phyloP scores from a whole-genome alignment of 2,888 invertebrate genomes.

The Chironomus tentans region DNA sequence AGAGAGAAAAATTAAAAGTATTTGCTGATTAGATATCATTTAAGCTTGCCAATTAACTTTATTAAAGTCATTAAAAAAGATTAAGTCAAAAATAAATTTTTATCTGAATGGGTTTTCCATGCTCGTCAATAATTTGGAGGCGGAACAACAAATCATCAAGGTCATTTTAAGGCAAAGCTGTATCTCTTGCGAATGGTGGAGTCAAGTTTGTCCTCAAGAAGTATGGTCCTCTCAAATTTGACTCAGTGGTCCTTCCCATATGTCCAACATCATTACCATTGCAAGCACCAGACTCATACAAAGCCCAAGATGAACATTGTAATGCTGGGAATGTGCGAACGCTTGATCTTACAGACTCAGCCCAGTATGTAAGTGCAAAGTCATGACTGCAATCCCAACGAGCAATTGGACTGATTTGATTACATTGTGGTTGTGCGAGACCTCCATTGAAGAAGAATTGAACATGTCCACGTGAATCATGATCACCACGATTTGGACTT shows the following conservation, averaged over 20 bases:
- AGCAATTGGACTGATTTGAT: neutral
- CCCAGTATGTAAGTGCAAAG: neutral
- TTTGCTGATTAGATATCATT: too few species aligned
- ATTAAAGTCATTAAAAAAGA: too few species aligned
- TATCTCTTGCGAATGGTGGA: neutral
- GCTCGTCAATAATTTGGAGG: too few species aligned
- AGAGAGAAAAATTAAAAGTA: too few species aligned
- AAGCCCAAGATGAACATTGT: neutral
- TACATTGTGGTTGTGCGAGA: neutral
- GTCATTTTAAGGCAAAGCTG: neutral
- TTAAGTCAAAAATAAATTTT: too few species aligned
- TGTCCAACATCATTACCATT: conserved; percentile 1
- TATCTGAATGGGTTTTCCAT: neutral
- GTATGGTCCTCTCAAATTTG: neutral
- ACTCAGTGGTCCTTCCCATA: neutral
- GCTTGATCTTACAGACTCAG: neutral
- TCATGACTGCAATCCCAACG: conserved; percentile 1
- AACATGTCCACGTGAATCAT: neutral
- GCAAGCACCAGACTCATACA: neutral
- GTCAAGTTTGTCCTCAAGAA: neutral
- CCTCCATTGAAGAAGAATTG: conserved; percentile 12
- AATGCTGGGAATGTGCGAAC: neutral
- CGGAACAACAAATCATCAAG: neutral
- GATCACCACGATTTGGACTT: neutral
- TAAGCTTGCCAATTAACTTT: too few species aligned